Percentiles rank a stretch among this genome's conserved stretches.
These are phyloP conservation scores for Drosophila mercatorum DNA, from an alignment of 2,888 invertebrate genomes.

Conservation along the genomic window DNA sequence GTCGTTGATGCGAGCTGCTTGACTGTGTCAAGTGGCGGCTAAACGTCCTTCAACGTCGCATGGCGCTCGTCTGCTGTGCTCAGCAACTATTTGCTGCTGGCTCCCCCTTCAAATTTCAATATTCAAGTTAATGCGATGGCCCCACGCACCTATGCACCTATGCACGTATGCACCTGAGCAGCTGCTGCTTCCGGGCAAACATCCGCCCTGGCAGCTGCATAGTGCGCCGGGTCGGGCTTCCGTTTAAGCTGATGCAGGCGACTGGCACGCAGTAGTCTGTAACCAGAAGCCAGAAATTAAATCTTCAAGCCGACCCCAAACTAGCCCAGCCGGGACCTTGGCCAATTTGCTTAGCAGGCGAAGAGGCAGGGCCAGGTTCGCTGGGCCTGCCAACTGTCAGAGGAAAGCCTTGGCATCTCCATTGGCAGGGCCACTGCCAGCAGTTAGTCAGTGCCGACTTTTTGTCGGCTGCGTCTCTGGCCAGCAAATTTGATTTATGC, in stretches of 20 bases:
- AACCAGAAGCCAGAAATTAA: constrained; percentile 1
- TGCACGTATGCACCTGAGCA: constrained; percentile 8
- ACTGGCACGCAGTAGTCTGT: constrained; percentile 2
- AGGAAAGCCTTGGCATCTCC: constrained; percentile 22
- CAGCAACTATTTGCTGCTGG: no score
- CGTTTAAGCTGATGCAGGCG: constrained; percentile 2
- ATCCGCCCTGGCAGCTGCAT: constrained; percentile 16
- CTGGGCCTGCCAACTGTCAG: constrained; percentile 8
- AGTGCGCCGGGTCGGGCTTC: constrained; percentile 7
- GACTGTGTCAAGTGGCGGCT: neutral
- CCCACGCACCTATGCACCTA: constrained; percentile 1
- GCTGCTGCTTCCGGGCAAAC: constrained; percentile 18
- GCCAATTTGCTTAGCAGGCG: constrained; percentile 14
- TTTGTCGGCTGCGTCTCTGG: constrained; percentile 45
- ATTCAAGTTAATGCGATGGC: neutral
- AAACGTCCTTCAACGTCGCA: neutral
- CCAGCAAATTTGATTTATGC: constrained; percentile 59
- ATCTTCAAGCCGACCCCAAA: constrained; percentile 21
- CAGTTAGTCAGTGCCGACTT: constrained; percentile 65
- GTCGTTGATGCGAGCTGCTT: constrained; percentile 4
- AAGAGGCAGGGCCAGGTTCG: neutral
- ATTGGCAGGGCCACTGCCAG: constrained; percentile 34
- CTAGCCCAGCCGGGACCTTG: constrained; percentile 31
- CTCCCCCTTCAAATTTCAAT: neutral
- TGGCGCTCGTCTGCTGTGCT: neutral